Evolutionary conservation across 2,888 invertebrate species (phyloP).

Genomic region (Mechanitis messenoides): DNA sequence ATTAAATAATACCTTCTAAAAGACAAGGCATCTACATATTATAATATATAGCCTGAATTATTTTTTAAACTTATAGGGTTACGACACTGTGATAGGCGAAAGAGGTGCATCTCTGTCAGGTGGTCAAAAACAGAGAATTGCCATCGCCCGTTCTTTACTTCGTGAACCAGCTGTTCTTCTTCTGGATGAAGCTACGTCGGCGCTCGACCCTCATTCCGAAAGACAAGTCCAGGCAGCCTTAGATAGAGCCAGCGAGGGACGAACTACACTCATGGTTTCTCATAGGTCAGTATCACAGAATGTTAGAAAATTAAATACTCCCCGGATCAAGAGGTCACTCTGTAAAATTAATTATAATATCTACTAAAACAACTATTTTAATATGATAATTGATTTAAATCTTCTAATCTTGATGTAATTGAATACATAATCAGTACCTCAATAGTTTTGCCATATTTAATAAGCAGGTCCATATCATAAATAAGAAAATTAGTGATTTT

Average conservation of each 20-base stretch:
- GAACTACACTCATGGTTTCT: constrained; percentile 84
- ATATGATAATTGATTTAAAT: too few relatives aligned
- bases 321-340: too few relatives aligned
- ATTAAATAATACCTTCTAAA: not conserved
- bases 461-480: too few relatives aligned
- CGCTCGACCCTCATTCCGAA: constrained; percentile 88
- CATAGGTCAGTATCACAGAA: constrained; percentile 63
- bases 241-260: constrained; percentile 82
- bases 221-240: constrained; percentile 86
- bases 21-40: not conserved
- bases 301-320: too few relatives aligned
- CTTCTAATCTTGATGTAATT: too few relatives aligned
- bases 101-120: constrained; percentile 87
- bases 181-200: constrained; percentile 90
- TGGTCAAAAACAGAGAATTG: constrained; percentile 89
- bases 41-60: not conserved
- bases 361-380: too few relatives aligned
- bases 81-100: constrained; percentile 87
- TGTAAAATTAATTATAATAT: too few relatives aligned
- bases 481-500: too few relatives aligned
- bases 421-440: too few relatives aligned
- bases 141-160: constrained; percentile 88
- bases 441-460: too few relatives aligned
- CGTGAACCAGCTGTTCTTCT: constrained; percentile 84
- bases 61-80: constrained; percentile 66